Evolutionary conservation across 2,113 vertebrate species (phyloP).

Genomic region (Chloroceryle aenea): DNA sequence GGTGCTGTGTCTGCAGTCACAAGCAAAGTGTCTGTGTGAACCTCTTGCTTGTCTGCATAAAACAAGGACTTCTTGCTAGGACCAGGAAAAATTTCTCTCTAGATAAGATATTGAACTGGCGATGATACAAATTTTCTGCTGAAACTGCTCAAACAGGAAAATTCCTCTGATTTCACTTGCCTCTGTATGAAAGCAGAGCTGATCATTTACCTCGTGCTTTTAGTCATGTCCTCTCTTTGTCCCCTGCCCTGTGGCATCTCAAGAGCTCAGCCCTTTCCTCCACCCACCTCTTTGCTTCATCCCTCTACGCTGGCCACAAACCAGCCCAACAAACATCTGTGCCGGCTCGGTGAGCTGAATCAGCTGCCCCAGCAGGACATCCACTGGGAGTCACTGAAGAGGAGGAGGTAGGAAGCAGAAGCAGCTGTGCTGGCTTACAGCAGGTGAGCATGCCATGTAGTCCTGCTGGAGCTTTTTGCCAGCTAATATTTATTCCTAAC

Average conservation of each 20-base stretch:
- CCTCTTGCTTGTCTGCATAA: background rate
- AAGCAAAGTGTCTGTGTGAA: background rate
- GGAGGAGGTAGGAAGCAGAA: background rate
- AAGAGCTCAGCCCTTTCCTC: background rate
- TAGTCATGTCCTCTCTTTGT: background rate
- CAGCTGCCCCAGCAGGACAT: background rate
- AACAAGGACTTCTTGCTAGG: background rate
- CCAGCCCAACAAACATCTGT: background rate
- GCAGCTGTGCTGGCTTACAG: background rate
- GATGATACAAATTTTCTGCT: background rate
- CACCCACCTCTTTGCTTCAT: background rate
- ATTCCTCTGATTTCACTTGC: background rate
- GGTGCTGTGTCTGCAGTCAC: background rate
- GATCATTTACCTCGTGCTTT: background rate
- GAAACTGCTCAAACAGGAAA: background rate
- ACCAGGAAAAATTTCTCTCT: background rate
- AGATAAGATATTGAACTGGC: background rate
- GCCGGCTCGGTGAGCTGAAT: background rate
- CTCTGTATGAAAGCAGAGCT: background rate
- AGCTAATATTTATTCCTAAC: background rate
- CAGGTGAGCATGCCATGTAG: fast-evolving
- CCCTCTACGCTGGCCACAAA: background rate
- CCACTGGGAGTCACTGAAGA: background rate
- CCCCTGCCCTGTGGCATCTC: background rate
- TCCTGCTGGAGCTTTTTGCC: background rate